A percentile compares a stretch with the other conserved stretches of the same genome.
These are phyloP conservation scores for Pagetopsis macropterus DNA, from an alignment of 2,797 vertebrate genomes.

Conservation along the genomic window DNA sequence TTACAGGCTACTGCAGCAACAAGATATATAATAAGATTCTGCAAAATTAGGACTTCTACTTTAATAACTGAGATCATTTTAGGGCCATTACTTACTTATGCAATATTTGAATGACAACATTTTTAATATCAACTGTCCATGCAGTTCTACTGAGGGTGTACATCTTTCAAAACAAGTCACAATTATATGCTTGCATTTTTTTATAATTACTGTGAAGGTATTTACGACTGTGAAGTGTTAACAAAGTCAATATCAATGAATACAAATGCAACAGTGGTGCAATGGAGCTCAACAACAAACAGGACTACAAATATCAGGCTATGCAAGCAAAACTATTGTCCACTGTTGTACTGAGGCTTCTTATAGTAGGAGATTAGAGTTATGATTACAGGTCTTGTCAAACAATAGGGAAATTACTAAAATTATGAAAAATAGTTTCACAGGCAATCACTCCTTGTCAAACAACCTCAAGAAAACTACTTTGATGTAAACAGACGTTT, in stretches of 20 bases:
- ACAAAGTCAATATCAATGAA: background rate
- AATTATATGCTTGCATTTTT: background rate
- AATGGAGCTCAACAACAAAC: background rate
- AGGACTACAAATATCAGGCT: background rate
- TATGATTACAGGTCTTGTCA: background rate
- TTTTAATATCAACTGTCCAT: background rate
- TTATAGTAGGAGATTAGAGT: too few species aligned
- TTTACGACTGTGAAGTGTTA: background rate
- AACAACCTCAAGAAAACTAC: background rate
- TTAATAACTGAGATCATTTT: background rate
- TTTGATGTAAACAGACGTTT: constrained; percentile 4
- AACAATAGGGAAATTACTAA: background rate
- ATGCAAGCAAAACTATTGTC: background rate
- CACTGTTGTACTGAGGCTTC: background rate
- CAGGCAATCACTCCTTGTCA: background rate
- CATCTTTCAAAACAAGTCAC: background rate
- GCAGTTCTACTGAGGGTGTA: background rate
- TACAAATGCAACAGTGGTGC: background rate
- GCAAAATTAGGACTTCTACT: background rate
- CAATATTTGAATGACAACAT: background rate
- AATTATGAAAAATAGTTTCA: constrained; percentile 11
- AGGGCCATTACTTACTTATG: background rate
- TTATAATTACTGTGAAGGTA: background rate
- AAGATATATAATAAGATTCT: background rate
- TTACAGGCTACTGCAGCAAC: background rate